Conservation (phyloP, 2,888 invertebrate species). For the Neria commutata region DNA sequence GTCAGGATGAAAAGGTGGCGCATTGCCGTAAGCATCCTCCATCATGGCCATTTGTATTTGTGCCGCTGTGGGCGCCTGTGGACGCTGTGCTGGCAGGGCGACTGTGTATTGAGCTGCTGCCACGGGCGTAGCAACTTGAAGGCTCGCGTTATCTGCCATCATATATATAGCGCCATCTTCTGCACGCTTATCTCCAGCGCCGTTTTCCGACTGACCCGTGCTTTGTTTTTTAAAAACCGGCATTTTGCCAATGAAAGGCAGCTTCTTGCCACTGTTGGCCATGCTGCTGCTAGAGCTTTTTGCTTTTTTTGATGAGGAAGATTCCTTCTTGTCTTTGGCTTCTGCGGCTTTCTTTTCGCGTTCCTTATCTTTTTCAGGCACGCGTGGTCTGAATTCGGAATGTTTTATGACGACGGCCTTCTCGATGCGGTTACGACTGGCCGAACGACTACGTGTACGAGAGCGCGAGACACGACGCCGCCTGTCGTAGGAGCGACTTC, state of each 20-base stretch:
- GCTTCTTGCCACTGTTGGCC: constrained; percentile 66
- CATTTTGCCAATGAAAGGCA: constrained; percentile 86
- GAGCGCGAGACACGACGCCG: constrained; percentile 37
- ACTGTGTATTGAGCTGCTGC: neutral
- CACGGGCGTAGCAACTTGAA: neutral
- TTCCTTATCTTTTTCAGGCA: constrained; percentile 51
- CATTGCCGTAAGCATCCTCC: constrained; percentile 56
- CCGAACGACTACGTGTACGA: constrained; percentile 39
- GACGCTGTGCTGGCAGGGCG: constrained; percentile 5
- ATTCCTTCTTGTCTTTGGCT: constrained; percentile 39
- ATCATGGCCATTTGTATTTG: constrained; percentile 58
- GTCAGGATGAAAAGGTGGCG: constrained; percentile 59
- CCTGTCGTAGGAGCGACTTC: constrained; percentile 37
- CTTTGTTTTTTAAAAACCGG: constrained; percentile 71
- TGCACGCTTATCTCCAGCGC: constrained; percentile 9
- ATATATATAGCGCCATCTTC: constrained; percentile 11
- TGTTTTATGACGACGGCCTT: constrained; percentile 58
- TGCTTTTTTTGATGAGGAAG: constrained; percentile 33
- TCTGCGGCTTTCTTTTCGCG: constrained; percentile 38
- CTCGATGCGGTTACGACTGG: constrained; percentile 48
- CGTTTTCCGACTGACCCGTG: constrained; percentile 25
- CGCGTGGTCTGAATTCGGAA: constrained; percentile 59
- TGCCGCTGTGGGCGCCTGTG: constrained; percentile 48
- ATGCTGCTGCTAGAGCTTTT: constrained; percentile 41
- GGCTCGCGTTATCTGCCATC: neutral